Percentiles rank a stretch among this genome's conserved stretches.
These are phyloP conservation scores for Glaucidium brasilianum DNA, from an alignment of 2,113 vertebrate genomes.

Conservation along the genomic window DNA sequence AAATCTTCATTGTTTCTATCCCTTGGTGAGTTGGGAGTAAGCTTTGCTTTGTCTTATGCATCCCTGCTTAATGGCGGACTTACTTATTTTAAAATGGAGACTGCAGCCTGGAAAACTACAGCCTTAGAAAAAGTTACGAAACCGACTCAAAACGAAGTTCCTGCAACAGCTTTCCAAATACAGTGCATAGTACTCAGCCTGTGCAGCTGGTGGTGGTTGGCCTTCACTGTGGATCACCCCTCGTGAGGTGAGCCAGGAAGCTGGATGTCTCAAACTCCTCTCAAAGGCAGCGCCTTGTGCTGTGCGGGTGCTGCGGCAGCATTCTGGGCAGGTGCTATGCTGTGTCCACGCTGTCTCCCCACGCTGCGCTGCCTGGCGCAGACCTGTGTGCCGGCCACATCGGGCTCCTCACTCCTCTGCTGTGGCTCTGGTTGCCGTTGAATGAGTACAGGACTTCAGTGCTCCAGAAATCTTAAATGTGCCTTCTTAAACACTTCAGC, in stretches of 20 bases:
- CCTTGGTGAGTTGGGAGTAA: not conserved
- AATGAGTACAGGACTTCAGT: accelerated
- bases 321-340: no score
- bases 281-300: accelerated
- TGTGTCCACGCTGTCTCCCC: not conserved
- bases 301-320: accelerated
- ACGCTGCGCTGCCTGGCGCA: not conserved
- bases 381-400: no score
- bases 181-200: not conserved
- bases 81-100: not conserved
- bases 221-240: no score
- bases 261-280: accelerated
- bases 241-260: not conserved
- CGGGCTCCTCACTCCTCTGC: accelerated
- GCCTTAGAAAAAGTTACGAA: not conserved
- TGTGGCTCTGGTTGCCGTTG: accelerated
- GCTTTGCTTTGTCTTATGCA: not conserved
- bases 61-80: not conserved
- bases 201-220: accelerated
- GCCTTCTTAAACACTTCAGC: not conserved
- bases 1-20: not conserved
- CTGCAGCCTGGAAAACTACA: not conserved
- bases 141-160: not conserved
- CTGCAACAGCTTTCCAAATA: not conserved
- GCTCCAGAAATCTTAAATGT: not conserved